Base-by-base conservation (phyloP, 2,113 vertebrate genomes). In the Diphyllodes magnificus region DNA sequence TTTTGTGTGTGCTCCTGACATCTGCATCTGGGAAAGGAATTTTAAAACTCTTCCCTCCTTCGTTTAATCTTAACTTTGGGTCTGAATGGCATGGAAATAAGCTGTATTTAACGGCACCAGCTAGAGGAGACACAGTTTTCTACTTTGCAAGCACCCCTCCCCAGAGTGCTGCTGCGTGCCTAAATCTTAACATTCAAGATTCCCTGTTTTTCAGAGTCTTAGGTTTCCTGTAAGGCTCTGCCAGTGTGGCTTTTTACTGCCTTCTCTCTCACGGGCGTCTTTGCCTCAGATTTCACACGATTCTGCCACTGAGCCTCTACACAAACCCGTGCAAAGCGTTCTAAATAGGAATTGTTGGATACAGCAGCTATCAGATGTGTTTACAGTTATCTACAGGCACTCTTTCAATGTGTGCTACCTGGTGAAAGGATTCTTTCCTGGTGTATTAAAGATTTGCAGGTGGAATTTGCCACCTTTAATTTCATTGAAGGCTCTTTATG, bases 21-120 rank as follows among this genome's bases (percentile, higher is more conserved):
- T 91, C 84, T 92, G 89, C 81, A 59, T 92, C 88, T 82, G 86
- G 84, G 65, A 93, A 54, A 94, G 76, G 54, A 90, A 83, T 88
- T 90, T 69, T 84, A 73, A 82, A 95, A 72, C 69, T 86, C 63
- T 37, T 83, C 28, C 71, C 35, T 77, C 61, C 37, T 82, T 87
- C 49, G 1, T 92, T 90, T 92, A n/a, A 77, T 93, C 73, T 85
- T 70, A 54, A 35, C 22, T 91, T 71, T 78, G 56, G 35, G 85
- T 94, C 31, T 83, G 92, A 85, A 68, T 85, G 35, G 51, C n/a
- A 53, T 51, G 77, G 63, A 94, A 76, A 70, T 51, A 56, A 75
- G 49, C 18, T 10, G 27, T 60, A 13, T 68, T 88, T 71, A 71
- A 45, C 35, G 77, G 42, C 40, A 79, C 14, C 30, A 44, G 30